Percentiles rank a stretch among this genome's conserved stretches.
Conservation (phyloP, 2,113 vertebrate genomes). For the Grallaria varia region DNA sequence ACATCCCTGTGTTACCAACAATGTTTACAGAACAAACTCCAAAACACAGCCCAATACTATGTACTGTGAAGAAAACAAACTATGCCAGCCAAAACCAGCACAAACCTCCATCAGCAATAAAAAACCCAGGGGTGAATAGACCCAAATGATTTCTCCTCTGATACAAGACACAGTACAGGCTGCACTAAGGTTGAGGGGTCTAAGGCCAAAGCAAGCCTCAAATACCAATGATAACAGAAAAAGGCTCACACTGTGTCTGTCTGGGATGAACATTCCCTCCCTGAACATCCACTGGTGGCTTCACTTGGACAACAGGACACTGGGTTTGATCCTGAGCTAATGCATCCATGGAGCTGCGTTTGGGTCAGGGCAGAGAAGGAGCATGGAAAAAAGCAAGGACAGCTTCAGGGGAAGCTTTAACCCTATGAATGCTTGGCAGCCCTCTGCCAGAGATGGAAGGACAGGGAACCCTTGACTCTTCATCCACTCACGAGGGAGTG, state of each 20-base stretch:
- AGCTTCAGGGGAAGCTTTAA: not conserved
- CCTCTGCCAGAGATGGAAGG: not conserved
- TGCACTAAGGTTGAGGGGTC: not conserved
- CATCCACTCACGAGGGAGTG: accelerated
- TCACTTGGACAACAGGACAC: not conserved
- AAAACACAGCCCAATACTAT: not conserved
- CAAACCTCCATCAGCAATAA: not conserved
- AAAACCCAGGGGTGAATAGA: accelerated
- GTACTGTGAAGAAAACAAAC: not conserved
- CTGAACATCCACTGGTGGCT: not conserved
- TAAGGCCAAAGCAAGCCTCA: not conserved
- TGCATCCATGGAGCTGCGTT: not conserved
- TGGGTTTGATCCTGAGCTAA: not conserved
- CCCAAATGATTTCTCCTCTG: not conserved
- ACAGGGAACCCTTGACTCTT: not conserved
- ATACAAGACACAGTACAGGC: not conserved
- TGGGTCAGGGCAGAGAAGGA: not conserved
- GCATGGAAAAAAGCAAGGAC: not conserved
- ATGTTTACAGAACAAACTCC: not conserved
- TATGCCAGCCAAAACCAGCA: not conserved
- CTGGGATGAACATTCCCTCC: not conserved
- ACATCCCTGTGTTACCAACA: not conserved
- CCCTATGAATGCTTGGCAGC: not conserved
- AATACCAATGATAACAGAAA: not conserved
- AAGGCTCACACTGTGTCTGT: not conserved